phyloP scores from a whole-genome alignment of 2,113 vertebrate species.

The Gymnorhina tibicen region DNA sequence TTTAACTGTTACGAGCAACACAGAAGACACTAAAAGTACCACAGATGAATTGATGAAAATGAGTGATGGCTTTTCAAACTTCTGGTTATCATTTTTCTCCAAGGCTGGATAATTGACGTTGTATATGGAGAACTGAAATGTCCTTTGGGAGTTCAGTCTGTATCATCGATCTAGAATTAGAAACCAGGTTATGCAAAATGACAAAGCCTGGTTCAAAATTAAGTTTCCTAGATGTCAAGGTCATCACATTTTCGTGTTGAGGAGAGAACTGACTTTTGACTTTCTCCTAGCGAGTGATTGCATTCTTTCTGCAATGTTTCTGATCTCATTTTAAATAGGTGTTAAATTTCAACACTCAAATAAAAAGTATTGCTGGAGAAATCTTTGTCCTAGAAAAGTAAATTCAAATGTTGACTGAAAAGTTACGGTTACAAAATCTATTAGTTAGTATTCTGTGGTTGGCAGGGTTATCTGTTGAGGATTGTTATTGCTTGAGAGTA shows the following conservation, averaged over 20 bases:
- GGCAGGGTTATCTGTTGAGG: not conserved
- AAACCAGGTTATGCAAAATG: conserved; percentile 43
- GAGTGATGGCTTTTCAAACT: not conserved
- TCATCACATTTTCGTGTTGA: not conserved
- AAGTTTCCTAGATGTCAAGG: not conserved
- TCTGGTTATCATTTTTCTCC: not conserved
- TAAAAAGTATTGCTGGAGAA: not conserved
- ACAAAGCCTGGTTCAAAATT: not conserved
- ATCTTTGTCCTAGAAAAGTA: not conserved
- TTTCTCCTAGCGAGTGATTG: not conserved
- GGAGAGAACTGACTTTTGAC: not conserved
- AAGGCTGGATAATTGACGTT: not conserved
- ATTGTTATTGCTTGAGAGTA: not conserved
- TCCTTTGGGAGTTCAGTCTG: not conserved
- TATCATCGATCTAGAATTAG: conserved; percentile 23
- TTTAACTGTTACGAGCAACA: not conserved
- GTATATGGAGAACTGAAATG: not conserved
- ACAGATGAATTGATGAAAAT: not conserved
- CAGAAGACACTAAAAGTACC: not conserved
- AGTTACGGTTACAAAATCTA: not conserved
- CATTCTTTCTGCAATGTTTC: not conserved
- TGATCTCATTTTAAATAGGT: not conserved
- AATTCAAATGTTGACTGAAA: not conserved
- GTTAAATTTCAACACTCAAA: not conserved
- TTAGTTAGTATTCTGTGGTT: not conserved